Evolutionary conservation across 1,140 invertebrate genomes (phyloP), one percentile per base, ranked within the genome.

Genomic region (Atopsyche davidsoni): DNA sequence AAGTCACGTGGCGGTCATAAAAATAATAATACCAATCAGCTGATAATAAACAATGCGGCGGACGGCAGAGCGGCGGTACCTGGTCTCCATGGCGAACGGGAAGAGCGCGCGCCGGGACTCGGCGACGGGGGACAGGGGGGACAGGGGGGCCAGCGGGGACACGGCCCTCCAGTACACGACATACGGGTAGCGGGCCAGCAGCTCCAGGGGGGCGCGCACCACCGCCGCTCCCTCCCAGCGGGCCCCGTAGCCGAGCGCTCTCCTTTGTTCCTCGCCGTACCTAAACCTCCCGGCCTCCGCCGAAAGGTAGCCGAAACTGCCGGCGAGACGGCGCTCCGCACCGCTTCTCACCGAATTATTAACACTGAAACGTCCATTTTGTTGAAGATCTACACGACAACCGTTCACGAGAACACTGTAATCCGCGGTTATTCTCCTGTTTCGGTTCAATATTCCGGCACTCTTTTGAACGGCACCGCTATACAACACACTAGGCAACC

Each of bases 1-100:
- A n/a, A n/a, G n/a, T n/a, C n/a, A n/a, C n/a, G n/a, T n/a, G n/a
- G n/a, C n/a, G n/a, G n/a, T n/a, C n/a, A n/a, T n/a, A n/a, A n/a
- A n/a, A n/a, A n/a, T n/a, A n/a, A n/a, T n/a, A n/a, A n/a, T n/a
- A n/a, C n/a, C n/a, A n/a, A n/a, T n/a, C n/a, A n/a, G n/a, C n/a
- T n/a, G n/a, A n/a, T n/a, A n/a, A n/a, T n/a, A n/a, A n/a, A n/a
- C n/a, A n/a, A n/a, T n/a, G n/a, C n/a, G 38, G 47, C 11, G 14
- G 11, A 3, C 23, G 22, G n/a, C 22, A n/a, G 16, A 23, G 36
- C 21, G 36, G 34, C 11, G 11, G 48, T 52, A 57, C 55, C 55
- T 57, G 50, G 55, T 57, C 43, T 57, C 55, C 55, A 57, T 57
- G 55, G 51, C 46, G 51, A 50, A 47, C 36, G 50, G 50, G 55